Evolutionary conservation across 2,888 invertebrate genomes (phyloP).

Genomic region (Acrocyrtus sp.): DNA sequence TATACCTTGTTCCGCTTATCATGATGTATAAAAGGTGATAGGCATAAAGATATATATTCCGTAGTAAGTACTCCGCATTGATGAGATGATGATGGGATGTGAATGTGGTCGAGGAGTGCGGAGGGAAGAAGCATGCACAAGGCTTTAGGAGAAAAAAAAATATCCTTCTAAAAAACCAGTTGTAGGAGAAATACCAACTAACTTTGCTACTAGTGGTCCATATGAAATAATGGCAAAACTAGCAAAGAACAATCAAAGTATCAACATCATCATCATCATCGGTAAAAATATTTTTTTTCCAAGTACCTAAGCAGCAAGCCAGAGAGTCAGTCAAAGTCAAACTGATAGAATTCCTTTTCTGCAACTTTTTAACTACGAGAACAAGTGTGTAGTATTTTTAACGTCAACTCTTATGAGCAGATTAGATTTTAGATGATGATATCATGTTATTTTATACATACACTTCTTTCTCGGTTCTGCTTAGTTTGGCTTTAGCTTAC

Average conservation of each 20-base stretch:
- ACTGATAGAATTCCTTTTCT: not conserved
- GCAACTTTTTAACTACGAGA: not conserved
- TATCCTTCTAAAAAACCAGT: conserved; percentile 22
- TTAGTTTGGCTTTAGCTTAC: conserved; percentile 18
- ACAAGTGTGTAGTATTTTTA: not conserved
- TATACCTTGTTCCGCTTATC: not conserved
- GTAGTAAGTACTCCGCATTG: too few relatives aligned
- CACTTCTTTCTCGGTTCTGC: conserved; percentile 41
- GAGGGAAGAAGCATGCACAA: conserved; percentile 3
- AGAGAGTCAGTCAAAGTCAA: not conserved
- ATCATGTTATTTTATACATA: conserved; percentile 14
- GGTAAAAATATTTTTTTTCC: not conserved
- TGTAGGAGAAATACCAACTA: conserved; percentile 10
- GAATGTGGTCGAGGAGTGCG: conserved; percentile 2
- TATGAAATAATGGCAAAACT: conserved; percentile 6
- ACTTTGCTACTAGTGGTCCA: not conserved
- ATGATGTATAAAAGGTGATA: not conserved
- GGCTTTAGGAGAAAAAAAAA: too few relatives aligned
- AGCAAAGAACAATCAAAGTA: conserved; percentile 15
- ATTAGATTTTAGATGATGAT: conserved; percentile 27
- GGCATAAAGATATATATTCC: too few relatives aligned
- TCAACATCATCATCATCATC: conserved; percentile 8
- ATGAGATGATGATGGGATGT: too few relatives aligned
- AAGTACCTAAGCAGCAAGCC: not conserved
- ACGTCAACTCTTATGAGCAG: not conserved